These are phyloP conservation scores for Eulemur mongoz DNA, from an alignment of 2,797 vertebrate genomes.

Conservation along the genomic window DNA sequence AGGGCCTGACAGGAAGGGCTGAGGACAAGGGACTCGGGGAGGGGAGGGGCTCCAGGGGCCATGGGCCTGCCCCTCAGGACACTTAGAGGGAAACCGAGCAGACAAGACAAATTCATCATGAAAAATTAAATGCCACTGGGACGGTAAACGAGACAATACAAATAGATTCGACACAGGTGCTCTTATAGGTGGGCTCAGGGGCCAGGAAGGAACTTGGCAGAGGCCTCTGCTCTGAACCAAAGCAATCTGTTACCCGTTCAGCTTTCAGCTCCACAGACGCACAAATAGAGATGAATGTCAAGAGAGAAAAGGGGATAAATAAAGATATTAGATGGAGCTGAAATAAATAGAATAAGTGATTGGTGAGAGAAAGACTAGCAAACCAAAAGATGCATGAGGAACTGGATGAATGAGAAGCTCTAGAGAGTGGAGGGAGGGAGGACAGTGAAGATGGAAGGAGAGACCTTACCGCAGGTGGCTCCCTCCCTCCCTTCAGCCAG, in stretches of 20 bases:
- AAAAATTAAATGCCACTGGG: background rate
- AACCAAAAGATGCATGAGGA: background rate
- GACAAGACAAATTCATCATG: background rate
- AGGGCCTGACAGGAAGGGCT: background rate
- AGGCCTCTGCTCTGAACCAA: background rate
- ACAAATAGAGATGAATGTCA: background rate
- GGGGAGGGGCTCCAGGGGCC: background rate
- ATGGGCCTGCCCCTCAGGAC: background rate
- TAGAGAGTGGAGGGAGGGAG: background rate
- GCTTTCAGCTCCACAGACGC: background rate
- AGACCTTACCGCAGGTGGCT: background rate
- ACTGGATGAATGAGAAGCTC: background rate
- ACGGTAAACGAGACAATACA: background rate
- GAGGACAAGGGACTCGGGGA: background rate
- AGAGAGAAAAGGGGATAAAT: background rate
- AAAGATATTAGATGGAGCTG: background rate
- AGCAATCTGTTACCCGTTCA: background rate
- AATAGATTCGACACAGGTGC: background rate
- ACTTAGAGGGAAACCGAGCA: background rate
- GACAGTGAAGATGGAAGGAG: background rate
- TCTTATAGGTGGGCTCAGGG: background rate
- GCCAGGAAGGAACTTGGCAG: background rate
- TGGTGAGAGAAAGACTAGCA: background rate
- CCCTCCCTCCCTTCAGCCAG: background rate
- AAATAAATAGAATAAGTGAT: slow-evolving; percentile 16